phyloP scores from a whole-genome alignment of 2,113 vertebrate genomes.

The Alligator mississippiensis region DNA sequence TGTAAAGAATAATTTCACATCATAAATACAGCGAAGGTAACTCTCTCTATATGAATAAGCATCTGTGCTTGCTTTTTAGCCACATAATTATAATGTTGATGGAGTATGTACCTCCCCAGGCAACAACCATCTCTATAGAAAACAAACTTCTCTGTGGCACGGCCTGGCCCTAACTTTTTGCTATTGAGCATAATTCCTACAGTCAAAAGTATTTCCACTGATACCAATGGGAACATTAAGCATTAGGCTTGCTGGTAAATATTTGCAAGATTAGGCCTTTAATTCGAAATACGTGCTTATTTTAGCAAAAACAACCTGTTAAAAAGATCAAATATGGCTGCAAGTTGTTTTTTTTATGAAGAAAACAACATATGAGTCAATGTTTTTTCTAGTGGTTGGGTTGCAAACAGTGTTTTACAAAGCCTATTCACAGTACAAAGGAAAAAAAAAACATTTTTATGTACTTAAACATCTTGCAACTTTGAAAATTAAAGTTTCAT shows the following conservation, averaged over 20 bases:
- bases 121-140: background rate
- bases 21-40: background rate
- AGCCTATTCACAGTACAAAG: slow-evolving; percentile 12
- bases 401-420: background rate
- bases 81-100: background rate
- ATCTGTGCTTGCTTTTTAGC: background rate
- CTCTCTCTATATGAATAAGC: background rate
- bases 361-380: slow-evolving; percentile 27
- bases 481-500: slow-evolving; percentile 63
- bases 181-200: background rate
- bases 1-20: background rate
- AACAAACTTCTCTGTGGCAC: background rate
- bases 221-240: background rate
- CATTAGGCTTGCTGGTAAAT: background rate
- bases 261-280: background rate
- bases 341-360: slow-evolving; percentile 34
- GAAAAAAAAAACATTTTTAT: slow-evolving; percentile 10
- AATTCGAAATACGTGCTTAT: slow-evolving; percentile 12
- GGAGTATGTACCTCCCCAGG: background rate
- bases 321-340: slow-evolving; percentile 8
- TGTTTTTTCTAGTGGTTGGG: slow-evolving; percentile 20
- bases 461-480: slow-evolving; percentile 52
- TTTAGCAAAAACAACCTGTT: background rate
- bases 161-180: background rate
- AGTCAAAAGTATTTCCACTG: background rate